phyloP scores from a whole-genome alignment of 1,140 invertebrate species.

The Drosophila simulans region DNA sequence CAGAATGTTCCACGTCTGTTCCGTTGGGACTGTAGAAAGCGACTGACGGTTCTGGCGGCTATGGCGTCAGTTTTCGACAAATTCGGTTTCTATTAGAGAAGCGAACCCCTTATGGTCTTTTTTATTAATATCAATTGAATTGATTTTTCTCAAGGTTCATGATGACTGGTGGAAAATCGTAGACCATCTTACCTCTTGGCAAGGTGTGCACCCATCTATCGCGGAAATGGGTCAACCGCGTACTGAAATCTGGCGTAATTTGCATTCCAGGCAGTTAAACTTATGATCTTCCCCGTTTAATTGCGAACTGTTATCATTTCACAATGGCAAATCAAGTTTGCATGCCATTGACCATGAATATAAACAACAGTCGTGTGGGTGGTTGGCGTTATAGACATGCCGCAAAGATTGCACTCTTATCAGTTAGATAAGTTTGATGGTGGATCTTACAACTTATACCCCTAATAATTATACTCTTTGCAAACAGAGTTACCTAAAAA shows the following conservation, averaged over 20 bases:
- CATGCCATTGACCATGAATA: constrained; percentile 51
- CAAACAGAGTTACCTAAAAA: neutral
- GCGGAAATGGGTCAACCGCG: constrained; percentile 38
- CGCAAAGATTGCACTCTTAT: constrained; percentile 30
- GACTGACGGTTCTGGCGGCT: constrained; percentile 42
- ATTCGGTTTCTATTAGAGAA: constrained; percentile 61
- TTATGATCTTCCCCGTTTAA: constrained; percentile 14
- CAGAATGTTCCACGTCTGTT: constrained; percentile 27
- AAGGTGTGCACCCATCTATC: constrained; percentile 24
- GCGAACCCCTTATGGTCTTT: constrained; percentile 22
- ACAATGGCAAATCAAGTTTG: constrained; percentile 18
- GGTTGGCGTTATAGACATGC: constrained; percentile 5
- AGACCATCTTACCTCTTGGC: constrained; percentile 4
- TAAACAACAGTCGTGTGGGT: constrained; percentile 13
- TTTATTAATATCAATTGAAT: constrained; percentile 77
- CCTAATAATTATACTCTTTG: neutral
- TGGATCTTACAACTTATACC: constrained; percentile 1
- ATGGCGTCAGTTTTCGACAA: constrained; percentile 61
- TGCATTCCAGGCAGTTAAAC: constrained; percentile 14
- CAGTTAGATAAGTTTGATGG: constrained; percentile 7
- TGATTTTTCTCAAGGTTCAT: constrained; percentile 74
- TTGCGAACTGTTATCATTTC: constrained; percentile 16
- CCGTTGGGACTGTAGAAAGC: constrained; percentile 48
- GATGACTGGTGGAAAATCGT: constrained; percentile 55
- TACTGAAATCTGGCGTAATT: constrained; percentile 17